Base-by-base conservation (phyloP, 1,140 invertebrate species). In the Pseudomyrmex dendroicus region DNA sequence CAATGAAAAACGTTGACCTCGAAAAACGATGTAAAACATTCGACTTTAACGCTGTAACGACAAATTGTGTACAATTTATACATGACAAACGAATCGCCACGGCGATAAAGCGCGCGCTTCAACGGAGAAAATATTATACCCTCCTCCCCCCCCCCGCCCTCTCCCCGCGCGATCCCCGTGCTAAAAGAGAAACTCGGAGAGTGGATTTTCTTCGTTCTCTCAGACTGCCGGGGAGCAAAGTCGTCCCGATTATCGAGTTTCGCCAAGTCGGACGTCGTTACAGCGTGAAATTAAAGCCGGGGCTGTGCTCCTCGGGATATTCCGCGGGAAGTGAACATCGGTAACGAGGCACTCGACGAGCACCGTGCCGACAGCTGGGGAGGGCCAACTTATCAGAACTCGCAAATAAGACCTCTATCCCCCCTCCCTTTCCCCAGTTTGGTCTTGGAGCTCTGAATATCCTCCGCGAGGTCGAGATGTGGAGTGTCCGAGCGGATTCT, bases 271-370 rank as follows among this genome's bases (percentile, higher is more conserved):
- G 73, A 72, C 82, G 84, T 85, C 84, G 66, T 83, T 83, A 85
- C 70, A 77, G 66, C 84, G 84, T 84, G 82, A 84, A 86, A 86
- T 86, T 86, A 86, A 86, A 86, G 67, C 61, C 22, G 25, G 35
- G 44, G 25, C 50, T 56, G 35, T 76, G 52, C 59, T 44, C 67
- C 52, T 25, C 63, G 72, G 10, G 76, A 82, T 84, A 84, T 72
- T 74, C 54, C 66, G 54, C 67, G 66, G 72, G 74, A 62, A 44
- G 56, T 73, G 83, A 80, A 77, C 70, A 83, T 77, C 64, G 73
- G 82, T 86, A 86, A 86, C 84, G 84, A 86, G 83, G 73, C 73
- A 84, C 83, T 86, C 63, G 82, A 80, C 59, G 13, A 54, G 50
- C 50, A 12, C 35, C 48, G 20, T 48, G 67, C 35, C 73, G 73